Percentiles rank a stretch among this genome's conserved stretches.
phyloP scores from a whole-genome alignment of 1,140 invertebrate genomes.

The Scaptomyza pallida region DNA sequence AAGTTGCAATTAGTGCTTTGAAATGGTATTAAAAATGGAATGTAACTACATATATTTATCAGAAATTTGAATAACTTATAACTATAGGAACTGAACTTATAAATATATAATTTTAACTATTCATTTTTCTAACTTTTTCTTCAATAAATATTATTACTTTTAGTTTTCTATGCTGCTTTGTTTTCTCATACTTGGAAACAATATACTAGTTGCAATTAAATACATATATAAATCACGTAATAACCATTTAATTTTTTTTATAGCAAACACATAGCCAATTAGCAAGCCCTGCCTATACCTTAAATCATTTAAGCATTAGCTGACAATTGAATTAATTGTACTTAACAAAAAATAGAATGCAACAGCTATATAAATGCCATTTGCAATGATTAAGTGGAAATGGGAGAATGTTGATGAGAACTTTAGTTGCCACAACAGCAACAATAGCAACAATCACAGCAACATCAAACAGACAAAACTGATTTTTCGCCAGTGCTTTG shows the following conservation, averaged over 20 bases:
- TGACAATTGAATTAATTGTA: slow-evolving; percentile 48
- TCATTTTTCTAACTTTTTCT: too few relatives aligned
- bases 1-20: too few relatives aligned
- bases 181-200: too few relatives aligned
- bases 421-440: slow-evolving; percentile 45
- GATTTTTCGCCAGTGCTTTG: slow-evolving; percentile 36
- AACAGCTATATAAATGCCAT: slow-evolving; percentile 51
- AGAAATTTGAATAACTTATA: too few relatives aligned
- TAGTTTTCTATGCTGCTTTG: too few relatives aligned
- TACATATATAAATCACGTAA: neutral
- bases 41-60: too few relatives aligned
- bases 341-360: slow-evolving; percentile 43
- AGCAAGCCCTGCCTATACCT: neutral
- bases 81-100: too few relatives aligned
- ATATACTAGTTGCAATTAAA: neutral
- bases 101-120: too few relatives aligned
- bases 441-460: neutral
- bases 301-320: slow-evolving; percentile 35
- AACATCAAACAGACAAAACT: slow-evolving; percentile 37
- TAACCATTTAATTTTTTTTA: neutral
- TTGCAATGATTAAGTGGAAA: slow-evolving; percentile 48
- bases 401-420: slow-evolving; percentile 65
- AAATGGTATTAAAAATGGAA: too few relatives aligned
- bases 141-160: too few relatives aligned
- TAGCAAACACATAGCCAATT: neutral